Conservation (phyloP, 2,888 invertebrate species). For the Balanococcus diminutus region DNA sequence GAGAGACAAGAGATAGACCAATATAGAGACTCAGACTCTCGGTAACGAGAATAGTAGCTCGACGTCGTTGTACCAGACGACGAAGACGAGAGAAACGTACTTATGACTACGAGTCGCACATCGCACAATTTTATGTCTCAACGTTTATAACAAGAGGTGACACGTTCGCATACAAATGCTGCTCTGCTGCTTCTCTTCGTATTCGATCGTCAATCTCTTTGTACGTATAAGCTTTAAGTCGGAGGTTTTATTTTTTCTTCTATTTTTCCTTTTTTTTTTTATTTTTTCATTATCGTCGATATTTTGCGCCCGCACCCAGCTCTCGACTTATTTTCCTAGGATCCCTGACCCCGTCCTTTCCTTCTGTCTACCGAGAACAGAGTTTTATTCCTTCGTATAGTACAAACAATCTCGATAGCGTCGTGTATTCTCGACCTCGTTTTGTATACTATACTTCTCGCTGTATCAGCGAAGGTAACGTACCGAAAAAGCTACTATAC, state of each 20-base stretch:
- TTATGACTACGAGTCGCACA: not conserved
- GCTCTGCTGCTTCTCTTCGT: not conserved
- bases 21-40: not conserved
- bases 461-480: not conserved
- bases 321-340: not conserved
- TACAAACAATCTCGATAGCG: conserved; percentile 1
- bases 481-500: not conserved
- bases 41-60: not conserved
- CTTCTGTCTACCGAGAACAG: too few relatives aligned
- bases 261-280: not conserved
- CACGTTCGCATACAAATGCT: conserved; percentile 13
- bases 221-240: not conserved
- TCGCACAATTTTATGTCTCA: not conserved
- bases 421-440: not conserved
- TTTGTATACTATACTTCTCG: not conserved
- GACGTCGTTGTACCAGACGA: not conserved
- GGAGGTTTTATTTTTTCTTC: not conserved
- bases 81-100: not conserved
- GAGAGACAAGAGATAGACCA: too few relatives aligned
- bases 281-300: conserved; percentile 17
- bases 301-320: not conserved
- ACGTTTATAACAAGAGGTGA: conserved; percentile 13
- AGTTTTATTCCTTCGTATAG: not conserved
- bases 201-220: not conserved
- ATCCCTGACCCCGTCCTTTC: not conserved